Evolutionary conservation across 1,140 invertebrate genomes (phyloP).

Genomic region (Drosophila busckii): DNA sequence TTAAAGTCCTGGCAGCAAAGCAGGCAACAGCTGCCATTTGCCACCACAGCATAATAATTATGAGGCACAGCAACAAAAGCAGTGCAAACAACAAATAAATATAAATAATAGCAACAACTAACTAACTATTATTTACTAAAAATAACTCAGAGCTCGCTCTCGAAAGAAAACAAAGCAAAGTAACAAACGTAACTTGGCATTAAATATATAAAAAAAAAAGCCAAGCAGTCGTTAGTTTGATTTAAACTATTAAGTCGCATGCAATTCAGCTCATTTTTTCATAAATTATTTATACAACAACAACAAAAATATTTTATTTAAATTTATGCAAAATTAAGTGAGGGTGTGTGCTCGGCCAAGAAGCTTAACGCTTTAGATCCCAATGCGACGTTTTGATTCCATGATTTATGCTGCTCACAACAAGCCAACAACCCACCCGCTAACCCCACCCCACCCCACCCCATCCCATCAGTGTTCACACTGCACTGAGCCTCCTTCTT

Average conservation of each 20-base stretch:
- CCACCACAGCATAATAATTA: constrained; percentile 46
- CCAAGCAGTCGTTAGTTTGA: constrained; percentile 36
- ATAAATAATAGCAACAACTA: constrained; percentile 41
- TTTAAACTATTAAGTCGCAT: constrained; percentile 38
- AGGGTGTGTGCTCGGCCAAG: constrained; percentile 29
- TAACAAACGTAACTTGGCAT: constrained; percentile 37
- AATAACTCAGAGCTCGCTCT: constrained; percentile 38
- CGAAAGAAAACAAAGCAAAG: background rate
- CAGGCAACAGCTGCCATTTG: constrained; percentile 51
- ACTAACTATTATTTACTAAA: constrained; percentile 60
- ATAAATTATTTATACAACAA: background rate
- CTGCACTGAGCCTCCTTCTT: constrained; percentile 28
- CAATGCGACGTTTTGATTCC: constrained; percentile 66
- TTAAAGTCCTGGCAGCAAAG: constrained; percentile 32
- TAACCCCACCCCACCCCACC: too few species aligned
- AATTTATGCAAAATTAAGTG: too few species aligned
- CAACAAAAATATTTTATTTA: too few species aligned
- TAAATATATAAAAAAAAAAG: constrained; percentile 44
- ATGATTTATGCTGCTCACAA: constrained; percentile 56
- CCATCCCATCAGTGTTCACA: constrained; percentile 3
- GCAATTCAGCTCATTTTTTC: background rate
- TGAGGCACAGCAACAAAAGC: constrained; percentile 25
- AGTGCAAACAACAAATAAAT: constrained; percentile 23
- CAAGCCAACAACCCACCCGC: constrained; percentile 20
- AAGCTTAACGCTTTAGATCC: constrained; percentile 43